Base-by-base conservation (phyloP, 1,140 invertebrate species). In the Leptinotarsa texana region DNA sequence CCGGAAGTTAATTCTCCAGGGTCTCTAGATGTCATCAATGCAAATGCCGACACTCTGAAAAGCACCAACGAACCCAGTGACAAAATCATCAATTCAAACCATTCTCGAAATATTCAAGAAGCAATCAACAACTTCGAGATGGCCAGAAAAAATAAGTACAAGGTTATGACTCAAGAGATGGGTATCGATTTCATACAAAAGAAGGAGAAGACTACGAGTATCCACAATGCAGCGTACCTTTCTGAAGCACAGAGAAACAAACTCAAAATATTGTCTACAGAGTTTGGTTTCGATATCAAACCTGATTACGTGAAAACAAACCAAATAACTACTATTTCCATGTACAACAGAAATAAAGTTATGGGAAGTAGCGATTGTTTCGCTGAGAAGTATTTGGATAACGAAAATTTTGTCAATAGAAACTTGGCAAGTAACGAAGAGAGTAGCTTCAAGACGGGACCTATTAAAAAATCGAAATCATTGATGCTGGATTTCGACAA, bases 211-310 rank as follows among this genome's bases (percentile, higher is more conserved):
- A 63, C 18, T 49, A 27, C 18, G 5, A 24, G 49, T 24, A 61
- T 72, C 42, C 72, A 6, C 5, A 21, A 15, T 69, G 11, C 21
- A 11, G 62, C 61, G 49, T 61, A 73, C 18, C 47, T 84, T 13
- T 84, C 82, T 6, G 86, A 84, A 4, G 83, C 84, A 4, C 80
- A 86, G 78, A 76, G 77, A 49, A 87, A 86, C 76, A 84, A 83
- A 73, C 48, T 85, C 21, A 83, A 81, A 75, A 81, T 87, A 5
- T 78, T 87, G 15, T 79, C 78, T 1, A 78, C 82, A 4, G 85
- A 86, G 70, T 83, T 82, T 63, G 81, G 80, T 63, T 79, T 79
- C 57, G 63, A 82, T 22, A 75, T 79, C 49, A 17, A 68, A 18
- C 66, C 67, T 61, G 71, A 80, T 51, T 33, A 74, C 62, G 49